Conservation (phyloP, 2,888 invertebrate genomes). For the Trachelus tabidus region DNA sequence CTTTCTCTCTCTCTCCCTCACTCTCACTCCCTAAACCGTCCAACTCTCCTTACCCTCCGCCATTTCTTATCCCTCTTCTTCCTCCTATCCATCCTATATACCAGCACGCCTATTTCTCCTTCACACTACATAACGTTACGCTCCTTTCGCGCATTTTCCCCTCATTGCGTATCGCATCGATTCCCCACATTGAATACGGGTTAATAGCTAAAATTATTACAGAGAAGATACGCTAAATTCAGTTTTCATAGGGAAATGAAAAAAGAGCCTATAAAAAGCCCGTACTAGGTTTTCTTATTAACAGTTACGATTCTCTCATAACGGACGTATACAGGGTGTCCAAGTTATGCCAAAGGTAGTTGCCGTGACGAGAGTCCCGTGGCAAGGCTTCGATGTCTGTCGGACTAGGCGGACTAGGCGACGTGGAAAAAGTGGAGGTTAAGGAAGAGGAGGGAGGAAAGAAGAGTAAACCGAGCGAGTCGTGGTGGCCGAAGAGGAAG, state of each 20-base stretch:
- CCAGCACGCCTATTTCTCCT: background rate
- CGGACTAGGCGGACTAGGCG: background rate
- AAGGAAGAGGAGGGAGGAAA: background rate
- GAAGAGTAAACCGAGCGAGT: background rate
- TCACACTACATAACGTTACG: background rate
- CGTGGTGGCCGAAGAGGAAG: background rate
- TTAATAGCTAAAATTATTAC: slow-evolving; percentile 7
- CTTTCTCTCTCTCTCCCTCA: slow-evolving; percentile 1
- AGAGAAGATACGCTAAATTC: background rate
- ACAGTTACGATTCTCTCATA: background rate
- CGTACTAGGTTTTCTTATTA: background rate
- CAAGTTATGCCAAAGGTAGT: background rate
- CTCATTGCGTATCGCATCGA: slow-evolving; percentile 14
- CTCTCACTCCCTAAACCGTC: background rate
- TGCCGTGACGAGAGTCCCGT: no score
- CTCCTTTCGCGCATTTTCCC: background rate
- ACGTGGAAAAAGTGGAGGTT: background rate
- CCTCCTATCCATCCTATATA: background rate
- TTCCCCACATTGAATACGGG: slow-evolving; percentile 14
- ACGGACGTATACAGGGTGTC: background rate
- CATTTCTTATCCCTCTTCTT: slow-evolving; percentile 10
- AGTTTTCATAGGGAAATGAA: background rate
- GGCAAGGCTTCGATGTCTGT: background rate
- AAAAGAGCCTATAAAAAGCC: background rate
- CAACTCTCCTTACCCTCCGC: background rate